These are phyloP conservation scores for Sinocyclocheilus grahami DNA, from an alignment of 2,113 vertebrate genomes.

Conservation along the genomic window DNA sequence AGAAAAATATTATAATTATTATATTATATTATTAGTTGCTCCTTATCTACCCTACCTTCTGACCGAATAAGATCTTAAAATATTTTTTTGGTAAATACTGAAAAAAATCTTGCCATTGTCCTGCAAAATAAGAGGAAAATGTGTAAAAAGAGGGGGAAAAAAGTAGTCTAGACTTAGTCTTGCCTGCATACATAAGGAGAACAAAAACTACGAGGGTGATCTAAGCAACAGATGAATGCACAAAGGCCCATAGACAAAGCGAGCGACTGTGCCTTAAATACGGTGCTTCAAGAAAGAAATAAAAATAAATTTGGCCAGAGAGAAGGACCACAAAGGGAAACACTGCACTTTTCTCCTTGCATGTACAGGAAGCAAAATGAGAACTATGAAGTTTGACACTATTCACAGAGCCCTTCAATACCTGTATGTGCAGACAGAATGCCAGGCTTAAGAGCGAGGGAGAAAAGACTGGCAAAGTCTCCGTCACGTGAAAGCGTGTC, in stretches of 20 bases:
- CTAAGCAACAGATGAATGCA: slow-evolving; percentile 72
- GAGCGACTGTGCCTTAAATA: slow-evolving; percentile 76
- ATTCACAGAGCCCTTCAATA: slow-evolving; percentile 81
- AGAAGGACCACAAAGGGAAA: slow-evolving; percentile 70
- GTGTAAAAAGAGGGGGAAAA: slow-evolving; percentile 66
- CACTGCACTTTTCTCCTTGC: slow-evolving; percentile 78
- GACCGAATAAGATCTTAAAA: background rate
- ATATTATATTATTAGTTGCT: background rate
- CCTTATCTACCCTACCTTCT: background rate
- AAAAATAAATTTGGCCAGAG: slow-evolving; percentile 68
- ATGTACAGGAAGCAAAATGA: slow-evolving; percentile 83
- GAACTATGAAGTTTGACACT: slow-evolving; percentile 86
- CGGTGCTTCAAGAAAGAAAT: slow-evolving; percentile 75
- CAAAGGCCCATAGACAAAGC: slow-evolving; percentile 76
- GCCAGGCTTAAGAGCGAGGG: slow-evolving; percentile 73
- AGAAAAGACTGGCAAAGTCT: slow-evolving; percentile 73
- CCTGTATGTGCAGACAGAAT: slow-evolving; percentile 81
- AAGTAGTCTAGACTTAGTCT: slow-evolving; percentile 76
- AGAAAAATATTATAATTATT: background rate
- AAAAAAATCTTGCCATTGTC: slow-evolving; percentile 64
- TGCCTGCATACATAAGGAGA: slow-evolving; percentile 72
- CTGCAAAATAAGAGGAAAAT: slow-evolving; percentile 64
- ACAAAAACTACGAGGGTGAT: slow-evolving; percentile 74
- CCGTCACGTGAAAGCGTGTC: slow-evolving; percentile 83
- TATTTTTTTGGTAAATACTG: slow-evolving; percentile 41